Percentiles rank a stretch among this genome's conserved stretches.
Evolutionary conservation across 2,888 invertebrate species (phyloP).

Genomic region (Brenthis ino): DNA sequence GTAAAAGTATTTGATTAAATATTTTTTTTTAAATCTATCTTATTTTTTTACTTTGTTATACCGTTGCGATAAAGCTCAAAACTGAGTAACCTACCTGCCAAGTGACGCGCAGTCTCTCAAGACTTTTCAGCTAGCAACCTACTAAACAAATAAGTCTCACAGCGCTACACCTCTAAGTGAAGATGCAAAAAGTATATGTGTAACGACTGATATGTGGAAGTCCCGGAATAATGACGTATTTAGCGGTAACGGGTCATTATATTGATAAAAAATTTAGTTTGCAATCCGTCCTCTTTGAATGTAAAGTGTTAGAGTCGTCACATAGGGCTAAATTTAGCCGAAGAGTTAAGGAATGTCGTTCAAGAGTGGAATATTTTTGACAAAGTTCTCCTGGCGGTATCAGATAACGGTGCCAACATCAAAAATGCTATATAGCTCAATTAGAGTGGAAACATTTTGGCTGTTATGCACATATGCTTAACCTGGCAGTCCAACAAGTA

Average conservation of each 20-base stretch:
- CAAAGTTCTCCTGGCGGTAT: not conserved
- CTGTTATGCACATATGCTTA: too few species aligned
- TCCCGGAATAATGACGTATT: not conserved
- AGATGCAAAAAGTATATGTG: not conserved
- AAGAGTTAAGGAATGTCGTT: not conserved
- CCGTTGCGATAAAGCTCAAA: too few species aligned
- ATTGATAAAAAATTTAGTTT: not conserved
- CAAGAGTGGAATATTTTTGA: not conserved
- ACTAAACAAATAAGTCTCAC: too few species aligned
- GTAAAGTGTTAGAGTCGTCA: not conserved
- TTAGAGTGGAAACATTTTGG: not conserved
- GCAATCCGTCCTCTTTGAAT: not conserved
- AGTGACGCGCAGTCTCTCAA: too few species aligned
- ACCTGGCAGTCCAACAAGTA: too few species aligned
- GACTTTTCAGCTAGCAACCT: too few species aligned
- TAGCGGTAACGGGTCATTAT: not conserved
- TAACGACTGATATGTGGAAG: not conserved
- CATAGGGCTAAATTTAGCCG: not conserved
- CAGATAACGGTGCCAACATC: not conserved
- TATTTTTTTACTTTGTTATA: too few species aligned
- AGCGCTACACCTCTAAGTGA: not conserved
- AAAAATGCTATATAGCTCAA: not conserved
- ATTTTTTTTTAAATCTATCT: too few species aligned
- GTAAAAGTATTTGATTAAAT: too few species aligned
- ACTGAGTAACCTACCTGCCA: too few species aligned